Conservation (phyloP, 2,888 invertebrate species). For the Tipula lateralis region DNA sequence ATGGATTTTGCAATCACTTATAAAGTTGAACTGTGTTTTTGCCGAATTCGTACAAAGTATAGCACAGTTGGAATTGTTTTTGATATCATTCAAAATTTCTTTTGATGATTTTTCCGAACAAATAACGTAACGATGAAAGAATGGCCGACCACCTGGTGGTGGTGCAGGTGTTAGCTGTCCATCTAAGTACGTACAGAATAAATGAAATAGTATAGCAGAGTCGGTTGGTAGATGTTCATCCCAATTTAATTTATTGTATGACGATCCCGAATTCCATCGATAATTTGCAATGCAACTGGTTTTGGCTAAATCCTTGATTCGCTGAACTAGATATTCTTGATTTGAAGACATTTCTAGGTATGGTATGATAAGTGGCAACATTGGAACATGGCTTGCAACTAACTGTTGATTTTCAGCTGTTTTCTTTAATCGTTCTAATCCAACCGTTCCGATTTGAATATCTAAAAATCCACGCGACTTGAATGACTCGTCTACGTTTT, state of each 20-base stretch:
- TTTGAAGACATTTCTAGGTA: slow-evolving; percentile 78
- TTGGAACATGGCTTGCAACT: slow-evolving; percentile 45
- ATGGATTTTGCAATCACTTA: slow-evolving; percentile 58
- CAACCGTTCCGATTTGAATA: slow-evolving; percentile 63
- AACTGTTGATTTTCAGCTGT: slow-evolving; percentile 56
- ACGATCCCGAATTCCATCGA: slow-evolving; percentile 80
- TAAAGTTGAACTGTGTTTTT: slow-evolving; percentile 49
- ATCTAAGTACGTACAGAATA: slow-evolving; percentile 82
- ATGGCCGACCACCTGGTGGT: slow-evolving; percentile 62
- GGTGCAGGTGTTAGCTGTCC: slow-evolving; percentile 66
- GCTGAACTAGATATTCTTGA: slow-evolving; percentile 77
- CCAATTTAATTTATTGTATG: slow-evolving; percentile 70
- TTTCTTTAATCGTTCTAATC: slow-evolving; percentile 69
- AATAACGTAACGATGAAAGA: slow-evolving; percentile 52
- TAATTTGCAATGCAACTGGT: slow-evolving; percentile 87
- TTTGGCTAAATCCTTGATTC: slow-evolving; percentile 71
- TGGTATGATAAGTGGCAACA: slow-evolving; percentile 58
- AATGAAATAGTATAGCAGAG: slow-evolving; percentile 78
- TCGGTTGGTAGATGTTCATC: slow-evolving; percentile 81
- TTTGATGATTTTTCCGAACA: slow-evolving; percentile 45
- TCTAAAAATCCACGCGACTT: slow-evolving; percentile 64
- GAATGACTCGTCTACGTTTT: slow-evolving; percentile 63
- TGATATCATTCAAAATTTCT: slow-evolving; percentile 44
- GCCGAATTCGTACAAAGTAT: slow-evolving; percentile 45
- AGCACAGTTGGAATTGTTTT: slow-evolving; percentile 48